Conservation (phyloP, 2,113 vertebrate species). For the Hippolais icterina region DNA sequence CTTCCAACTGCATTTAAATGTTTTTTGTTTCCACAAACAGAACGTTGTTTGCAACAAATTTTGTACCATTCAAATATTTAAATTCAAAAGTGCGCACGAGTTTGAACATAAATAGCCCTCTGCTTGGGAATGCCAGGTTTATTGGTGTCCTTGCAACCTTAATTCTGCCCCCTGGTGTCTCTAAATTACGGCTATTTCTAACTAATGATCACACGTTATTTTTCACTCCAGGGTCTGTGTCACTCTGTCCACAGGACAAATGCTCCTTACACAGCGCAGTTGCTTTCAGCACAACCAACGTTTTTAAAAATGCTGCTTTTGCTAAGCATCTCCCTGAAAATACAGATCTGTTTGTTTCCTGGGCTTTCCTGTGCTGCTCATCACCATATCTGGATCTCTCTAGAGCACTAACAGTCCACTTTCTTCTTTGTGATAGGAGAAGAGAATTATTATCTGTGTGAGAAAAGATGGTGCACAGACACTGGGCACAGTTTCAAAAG, state of each 20-base stretch:
- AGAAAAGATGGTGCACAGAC: constrained; percentile 15
- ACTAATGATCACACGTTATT: neutral
- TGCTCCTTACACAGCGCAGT: neutral
- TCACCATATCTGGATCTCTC: neutral
- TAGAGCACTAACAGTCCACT: neutral
- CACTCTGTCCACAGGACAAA: neutral
- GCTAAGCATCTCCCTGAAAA: neutral
- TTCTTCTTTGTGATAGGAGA: neutral
- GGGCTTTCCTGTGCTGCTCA: neutral
- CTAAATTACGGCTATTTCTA: constrained; percentile 7
- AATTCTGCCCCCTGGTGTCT: constrained; percentile 47
- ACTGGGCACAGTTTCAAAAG: constrained; percentile 12
- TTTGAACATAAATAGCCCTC: neutral
- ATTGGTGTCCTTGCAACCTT: neutral
- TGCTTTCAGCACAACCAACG: neutral
- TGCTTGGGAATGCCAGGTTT: neutral
- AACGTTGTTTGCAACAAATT: neutral
- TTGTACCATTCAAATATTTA: neutral
- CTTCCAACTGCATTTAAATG: neutral
- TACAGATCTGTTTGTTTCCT: neutral
- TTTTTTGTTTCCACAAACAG: neutral
- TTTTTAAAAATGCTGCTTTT: neutral
- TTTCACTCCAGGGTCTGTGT: neutral
- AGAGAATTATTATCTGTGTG: neutral
- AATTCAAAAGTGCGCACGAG: neutral